These are phyloP conservation scores for Agrotis puta DNA, from an alignment of 2,888 invertebrate species.

Conservation along the genomic window DNA sequence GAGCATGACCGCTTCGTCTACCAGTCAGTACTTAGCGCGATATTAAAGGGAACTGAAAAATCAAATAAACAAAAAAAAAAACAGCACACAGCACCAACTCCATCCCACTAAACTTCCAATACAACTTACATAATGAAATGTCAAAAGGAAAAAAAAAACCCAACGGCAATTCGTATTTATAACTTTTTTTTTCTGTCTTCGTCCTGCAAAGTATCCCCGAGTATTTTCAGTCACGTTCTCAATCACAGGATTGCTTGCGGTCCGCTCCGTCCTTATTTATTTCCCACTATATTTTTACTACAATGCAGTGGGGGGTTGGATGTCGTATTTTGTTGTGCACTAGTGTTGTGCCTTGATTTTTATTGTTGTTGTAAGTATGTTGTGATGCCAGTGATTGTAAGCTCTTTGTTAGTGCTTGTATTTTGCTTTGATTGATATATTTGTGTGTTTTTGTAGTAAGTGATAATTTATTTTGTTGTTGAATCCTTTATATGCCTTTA, in stretches of 20 bases:
- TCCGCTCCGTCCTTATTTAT: slow-evolving; percentile 66
- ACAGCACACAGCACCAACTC: background rate
- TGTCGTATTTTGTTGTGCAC: slow-evolving; percentile 42
- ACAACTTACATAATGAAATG: slow-evolving; percentile 41
- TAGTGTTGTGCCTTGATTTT: slow-evolving; percentile 48
- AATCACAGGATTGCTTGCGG: slow-evolving; percentile 77
- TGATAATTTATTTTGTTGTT: background rate
- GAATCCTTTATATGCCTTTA: background rate
- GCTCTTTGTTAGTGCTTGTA: slow-evolving; percentile 5
- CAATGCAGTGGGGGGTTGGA: slow-evolving; percentile 56
- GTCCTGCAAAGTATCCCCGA: slow-evolving; percentile 62
- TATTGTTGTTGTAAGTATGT: slow-evolving; percentile 43
- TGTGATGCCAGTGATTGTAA: slow-evolving; percentile 14
- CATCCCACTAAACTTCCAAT: background rate
- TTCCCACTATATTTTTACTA: slow-evolving; percentile 64
- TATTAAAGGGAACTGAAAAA: background rate
- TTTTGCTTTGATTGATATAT: background rate
- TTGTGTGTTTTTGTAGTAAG: background rate
- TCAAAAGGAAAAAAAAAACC: slow-evolving; percentile 24
- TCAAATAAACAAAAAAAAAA: background rate
- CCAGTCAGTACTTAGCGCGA: too few relatives aligned
- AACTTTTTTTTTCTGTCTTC: slow-evolving; percentile 39
- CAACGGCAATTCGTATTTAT: slow-evolving; percentile 42
- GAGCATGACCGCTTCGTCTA: too few relatives aligned
- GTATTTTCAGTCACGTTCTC: slow-evolving; percentile 77